Percentiles rank a stretch among this genome's conserved stretches.
Conservation (phyloP, 2,797 vertebrate genomes). For the Heterohyrax brucei region DNA sequence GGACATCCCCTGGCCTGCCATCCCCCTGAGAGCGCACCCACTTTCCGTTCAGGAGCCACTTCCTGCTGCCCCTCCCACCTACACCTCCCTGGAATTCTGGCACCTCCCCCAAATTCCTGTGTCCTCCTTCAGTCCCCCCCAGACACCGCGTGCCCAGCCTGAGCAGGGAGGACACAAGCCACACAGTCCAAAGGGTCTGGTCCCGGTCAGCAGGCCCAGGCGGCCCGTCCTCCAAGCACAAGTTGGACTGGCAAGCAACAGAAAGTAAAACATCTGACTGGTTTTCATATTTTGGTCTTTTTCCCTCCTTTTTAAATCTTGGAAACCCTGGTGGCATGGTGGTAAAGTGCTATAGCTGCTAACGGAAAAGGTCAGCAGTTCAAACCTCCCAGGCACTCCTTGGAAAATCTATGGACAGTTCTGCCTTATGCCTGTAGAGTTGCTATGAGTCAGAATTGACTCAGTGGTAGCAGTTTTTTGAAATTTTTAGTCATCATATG, state of each 20-base stretch:
- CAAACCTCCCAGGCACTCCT: too few relatives aligned
- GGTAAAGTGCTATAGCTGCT: too few relatives aligned
- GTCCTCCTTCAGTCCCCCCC: fast-evolving
- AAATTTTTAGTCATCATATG: background rate
- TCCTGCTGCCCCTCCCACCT: background rate
- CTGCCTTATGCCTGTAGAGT: too few relatives aligned
- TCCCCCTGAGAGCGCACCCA: fast-evolving
- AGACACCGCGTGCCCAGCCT: fast-evolving
- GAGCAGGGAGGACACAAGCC: fast-evolving
- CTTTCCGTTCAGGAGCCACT: background rate
- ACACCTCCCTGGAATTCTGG: fast-evolving
- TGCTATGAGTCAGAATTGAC: too few relatives aligned
- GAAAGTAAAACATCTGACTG: background rate
- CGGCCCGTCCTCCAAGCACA: fast-evolving
- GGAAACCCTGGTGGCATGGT: too few relatives aligned
- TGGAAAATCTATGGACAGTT: too few relatives aligned
- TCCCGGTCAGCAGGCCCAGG: fast-evolving
- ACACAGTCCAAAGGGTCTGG: fast-evolving
- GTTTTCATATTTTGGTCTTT: background rate
- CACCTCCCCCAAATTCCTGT: fast-evolving
- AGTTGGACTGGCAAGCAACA: background rate
- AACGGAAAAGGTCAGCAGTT: too few relatives aligned
- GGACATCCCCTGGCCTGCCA: background rate
- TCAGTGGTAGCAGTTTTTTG: too few relatives aligned
- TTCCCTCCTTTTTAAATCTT: background rate